Evolutionary conservation across 1,140 invertebrate genomes (phyloP), one percentile per base, ranked within the genome.

Genomic region (Drosophila mojavensis): DNA sequence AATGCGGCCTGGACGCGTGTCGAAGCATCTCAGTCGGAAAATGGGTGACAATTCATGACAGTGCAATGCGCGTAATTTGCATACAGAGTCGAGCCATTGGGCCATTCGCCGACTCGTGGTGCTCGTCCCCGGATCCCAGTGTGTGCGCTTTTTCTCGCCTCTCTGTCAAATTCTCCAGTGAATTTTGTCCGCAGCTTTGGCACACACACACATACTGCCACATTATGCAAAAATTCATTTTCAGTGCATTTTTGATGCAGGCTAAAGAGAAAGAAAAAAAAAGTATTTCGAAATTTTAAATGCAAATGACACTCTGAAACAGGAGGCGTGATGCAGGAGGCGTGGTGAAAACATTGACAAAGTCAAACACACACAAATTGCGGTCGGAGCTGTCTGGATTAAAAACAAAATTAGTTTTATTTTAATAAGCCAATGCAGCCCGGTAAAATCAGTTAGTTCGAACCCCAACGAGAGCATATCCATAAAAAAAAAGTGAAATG

Each of bases 41-140:
- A 89, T 89, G 84, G 84, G 77, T 89, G 84, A 89, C 84, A 89
- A 89, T 89, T 89, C 84, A 89, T 89, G 84, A 81, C 78, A 73
- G 82, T 84, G 84, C 66, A 89, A 64, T 75, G 80, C 84, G 80
- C 84, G 77, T 80, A 84, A 89, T 89, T 89, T 89, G 84, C 84
- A 89, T 89, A 89, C 75, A 89, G 64, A 74, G 68, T 54, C 15
- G 43, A 60, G 13, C 73, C 47, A 53, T 61, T 88, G 65, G 64
- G 50, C 64, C 36, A 66, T 63, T 64, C 58, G 43, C 55, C 45
- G 59, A 72, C 59, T 79, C 51, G 59, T 41, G 48, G 62, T 64
- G 36, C 17, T 53, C 39, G 55, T 41, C 41, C 11, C 17, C 24
- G 41, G 20, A 13, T 53, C 50, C 69, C 62, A 30, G 58, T 43